Evolutionary conservation across 1,140 invertebrate genomes (phyloP).

Genomic region (Cataglyphis hispanica): DNA sequence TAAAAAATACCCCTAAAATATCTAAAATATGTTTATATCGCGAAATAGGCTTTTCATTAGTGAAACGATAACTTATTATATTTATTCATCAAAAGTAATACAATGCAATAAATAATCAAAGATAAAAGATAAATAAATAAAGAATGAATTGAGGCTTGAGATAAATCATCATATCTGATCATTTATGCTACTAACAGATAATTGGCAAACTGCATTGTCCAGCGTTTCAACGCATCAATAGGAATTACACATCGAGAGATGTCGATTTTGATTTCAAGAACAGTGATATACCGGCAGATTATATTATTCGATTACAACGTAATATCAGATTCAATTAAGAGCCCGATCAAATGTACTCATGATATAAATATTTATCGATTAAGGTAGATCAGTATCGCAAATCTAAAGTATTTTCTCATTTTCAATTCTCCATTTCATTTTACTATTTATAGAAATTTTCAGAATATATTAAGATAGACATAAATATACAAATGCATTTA

Average conservation of each 20-base stretch:
- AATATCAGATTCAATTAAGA: conserved; percentile 34
- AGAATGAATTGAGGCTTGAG: neutral
- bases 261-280: conserved; percentile 65
- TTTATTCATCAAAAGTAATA: neutral
- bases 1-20: too few relatives aligned
- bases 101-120: neutral
- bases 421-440: neutral
- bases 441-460: conserved; percentile 34
- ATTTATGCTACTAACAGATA: conserved; percentile 51
- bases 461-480: neutral
- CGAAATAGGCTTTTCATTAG: neutral
- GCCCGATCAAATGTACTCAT: conserved; percentile 34
- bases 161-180: conserved; percentile 24
- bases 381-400: neutral
- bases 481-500: neutral
- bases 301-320: conserved; percentile 44
- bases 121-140: neutral
- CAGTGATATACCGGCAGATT: conserved; percentile 17
- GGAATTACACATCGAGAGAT: conserved; percentile 10
- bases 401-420: neutral
- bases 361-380: neutral
- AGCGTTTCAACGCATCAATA: conserved; percentile 34
- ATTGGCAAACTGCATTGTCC: conserved; percentile 46
- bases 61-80: neutral
- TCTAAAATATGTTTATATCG: neutral